These are phyloP conservation scores for Zaprionus capensis DNA, from an alignment of 1,140 invertebrate genomes.

Conservation along the genomic window DNA sequence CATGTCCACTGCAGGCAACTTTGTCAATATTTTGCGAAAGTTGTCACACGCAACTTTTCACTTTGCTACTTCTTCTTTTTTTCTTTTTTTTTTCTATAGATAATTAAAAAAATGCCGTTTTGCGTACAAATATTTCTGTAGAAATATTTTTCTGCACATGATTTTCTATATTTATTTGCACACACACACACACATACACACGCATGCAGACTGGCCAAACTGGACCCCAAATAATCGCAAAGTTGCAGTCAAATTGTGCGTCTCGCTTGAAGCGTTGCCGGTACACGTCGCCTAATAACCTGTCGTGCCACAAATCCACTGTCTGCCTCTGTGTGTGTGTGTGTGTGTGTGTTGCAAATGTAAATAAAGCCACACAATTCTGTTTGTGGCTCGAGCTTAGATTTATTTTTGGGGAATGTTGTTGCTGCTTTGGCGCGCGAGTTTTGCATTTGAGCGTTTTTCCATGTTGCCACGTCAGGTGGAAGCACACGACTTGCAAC, in stretches of 20 bases:
- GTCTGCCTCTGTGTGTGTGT: constrained; percentile 19
- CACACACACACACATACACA: neutral
- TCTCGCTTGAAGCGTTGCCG: constrained; percentile 63
- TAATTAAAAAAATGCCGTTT: constrained; percentile 57
- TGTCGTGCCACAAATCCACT: constrained; percentile 78
- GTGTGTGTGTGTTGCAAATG: constrained; percentile 60
- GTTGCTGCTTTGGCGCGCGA: constrained; percentile 60
- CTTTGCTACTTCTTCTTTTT: constrained; percentile 23
- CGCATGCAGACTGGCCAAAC: constrained; percentile 58
- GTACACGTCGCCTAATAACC: constrained; percentile 73
- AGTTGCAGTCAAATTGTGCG: constrained; percentile 70
- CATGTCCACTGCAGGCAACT: constrained; percentile 22
- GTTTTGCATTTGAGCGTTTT: constrained; percentile 74
- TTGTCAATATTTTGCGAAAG: constrained; percentile 58
- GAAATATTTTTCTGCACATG: constrained; percentile 23
- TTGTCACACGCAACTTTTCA: constrained; percentile 59
- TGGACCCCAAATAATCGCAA: constrained; percentile 41
- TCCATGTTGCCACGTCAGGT: constrained; percentile 73
- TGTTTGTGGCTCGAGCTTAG: constrained; percentile 38
- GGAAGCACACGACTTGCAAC: constrained; percentile 59
- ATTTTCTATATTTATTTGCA: constrained; percentile 43
- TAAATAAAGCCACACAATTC: constrained; percentile 79
- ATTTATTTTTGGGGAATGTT: constrained; percentile 65
- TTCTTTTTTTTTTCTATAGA: constrained; percentile 10
- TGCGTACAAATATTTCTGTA: constrained; percentile 37